Evolutionary conservation across 1,140 invertebrate genomes (phyloP), one percentile per base, ranked within the genome.

Genomic region (Apis mellifera): DNA sequence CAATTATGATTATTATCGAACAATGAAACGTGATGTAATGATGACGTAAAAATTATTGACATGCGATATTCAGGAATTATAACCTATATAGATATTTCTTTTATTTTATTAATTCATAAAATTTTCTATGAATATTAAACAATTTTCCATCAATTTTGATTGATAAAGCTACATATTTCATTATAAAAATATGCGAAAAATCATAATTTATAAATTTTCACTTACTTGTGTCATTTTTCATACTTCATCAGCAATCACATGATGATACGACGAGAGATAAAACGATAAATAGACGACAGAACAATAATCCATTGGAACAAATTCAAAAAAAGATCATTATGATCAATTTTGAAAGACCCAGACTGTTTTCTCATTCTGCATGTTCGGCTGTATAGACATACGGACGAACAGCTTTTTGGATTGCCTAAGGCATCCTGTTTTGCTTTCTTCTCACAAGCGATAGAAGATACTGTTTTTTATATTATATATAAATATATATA

Each of bases 391-490:
- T 87, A 81, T 84, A 87, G 80, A 78, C 60, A 68, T 77, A 86
- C 76, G 80, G 72, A 75, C 84, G 82, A 74, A 86, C 85, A 73
- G 86, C 86, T 86, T 87, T 87, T 80, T 59, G 78, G 57, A 42
- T 59, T 64, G 82, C 69, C 26, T 17, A 26, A n/a, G 74, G 64
- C 66, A 70, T 32, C 50, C 74, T 78, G 66, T 65, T 89, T 89
- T 86, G 65, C 84, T 88, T 89, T 78, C 50, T 78, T 88, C 87
- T 84, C 86, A 81, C 86, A 88, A 81, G 71, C 74, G 69, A 65
- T 88, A 88, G 84, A 52, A 50, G 65, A 75, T 88, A 89, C 81
- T 88, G 77, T 89, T 86, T 88, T 89, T 89, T 89, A 90, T 88
- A 83, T 81, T 88, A 86, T 73, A 83, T 76, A 82, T 73, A 89